Conservation (phyloP, 2,797 vertebrate species). For the Bovichtus variegatus region DNA sequence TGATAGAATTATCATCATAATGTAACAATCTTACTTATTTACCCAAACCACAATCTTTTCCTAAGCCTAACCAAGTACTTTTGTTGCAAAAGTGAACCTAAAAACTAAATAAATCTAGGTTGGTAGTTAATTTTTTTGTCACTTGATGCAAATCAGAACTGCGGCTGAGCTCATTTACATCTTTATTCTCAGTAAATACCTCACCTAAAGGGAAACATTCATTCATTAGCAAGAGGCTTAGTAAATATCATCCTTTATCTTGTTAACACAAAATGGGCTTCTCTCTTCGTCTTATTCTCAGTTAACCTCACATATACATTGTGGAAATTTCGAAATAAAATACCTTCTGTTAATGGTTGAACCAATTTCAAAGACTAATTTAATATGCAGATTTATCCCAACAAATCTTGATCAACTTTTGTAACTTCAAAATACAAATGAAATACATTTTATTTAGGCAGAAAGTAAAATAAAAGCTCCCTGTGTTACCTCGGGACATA, state of each 20-base stretch:
- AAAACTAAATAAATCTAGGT: too few relatives aligned
- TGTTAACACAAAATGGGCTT: background rate
- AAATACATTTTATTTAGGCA: slow-evolving; percentile 2
- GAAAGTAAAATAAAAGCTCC: slow-evolving; percentile 2
- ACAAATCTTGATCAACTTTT: background rate
- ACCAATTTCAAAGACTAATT: background rate
- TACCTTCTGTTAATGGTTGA: background rate
- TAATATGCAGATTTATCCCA: background rate
- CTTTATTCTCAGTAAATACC: background rate
- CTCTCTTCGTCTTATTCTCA: slow-evolving; percentile 1
- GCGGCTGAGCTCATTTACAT: background rate
- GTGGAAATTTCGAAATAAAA: background rate
- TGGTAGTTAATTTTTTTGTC: too few relatives aligned
- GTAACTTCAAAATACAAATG: background rate
- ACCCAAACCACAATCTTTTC: too few relatives aligned
- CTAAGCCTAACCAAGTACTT: too few relatives aligned
- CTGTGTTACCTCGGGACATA: slow-evolving; percentile 6
- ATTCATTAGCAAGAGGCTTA: background rate
- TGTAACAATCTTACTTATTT: background rate
- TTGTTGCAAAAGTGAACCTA: too few relatives aligned
- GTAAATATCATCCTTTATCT: background rate
- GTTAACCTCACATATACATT: background rate
- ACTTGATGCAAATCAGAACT: background rate
- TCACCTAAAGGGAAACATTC: background rate
- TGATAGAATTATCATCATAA: background rate